phyloP scores from a whole-genome alignment of 1,140 invertebrate genomes.

The Whitmania pigra region DNA sequence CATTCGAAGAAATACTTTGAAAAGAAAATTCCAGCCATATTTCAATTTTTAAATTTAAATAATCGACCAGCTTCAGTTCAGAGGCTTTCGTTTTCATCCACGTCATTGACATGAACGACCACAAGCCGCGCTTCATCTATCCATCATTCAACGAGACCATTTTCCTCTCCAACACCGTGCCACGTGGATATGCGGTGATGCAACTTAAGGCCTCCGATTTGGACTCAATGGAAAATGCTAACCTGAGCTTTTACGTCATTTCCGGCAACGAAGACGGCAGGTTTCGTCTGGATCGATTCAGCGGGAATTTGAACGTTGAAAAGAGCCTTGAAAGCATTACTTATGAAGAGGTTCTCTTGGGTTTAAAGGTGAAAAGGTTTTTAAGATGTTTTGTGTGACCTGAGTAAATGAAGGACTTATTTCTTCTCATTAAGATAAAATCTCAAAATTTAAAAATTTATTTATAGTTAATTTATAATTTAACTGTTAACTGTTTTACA shows the following conservation, averaged over 20 bases:
- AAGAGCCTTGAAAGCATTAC: neutral
- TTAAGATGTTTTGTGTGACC: neutral
- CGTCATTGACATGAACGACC: slow-evolving; percentile 21
- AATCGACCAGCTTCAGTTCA: neutral
- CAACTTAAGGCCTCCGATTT: slow-evolving; percentile 8
- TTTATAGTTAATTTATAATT: too few species aligned
- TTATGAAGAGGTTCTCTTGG: neutral
- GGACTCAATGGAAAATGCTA: slow-evolving; percentile 5
- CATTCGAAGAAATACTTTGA: too few species aligned
- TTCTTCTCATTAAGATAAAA: neutral
- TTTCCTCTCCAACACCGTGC: neutral
- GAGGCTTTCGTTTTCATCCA: slow-evolving; percentile 13
- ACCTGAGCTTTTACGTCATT: slow-evolving; percentile 3
- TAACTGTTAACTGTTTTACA: too few species aligned
- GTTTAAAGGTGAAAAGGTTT: neutral
- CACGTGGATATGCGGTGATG: neutral
- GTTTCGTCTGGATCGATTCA: slow-evolving; percentile 8
- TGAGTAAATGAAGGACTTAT: neutral
- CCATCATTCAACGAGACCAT: slow-evolving; percentile 4
- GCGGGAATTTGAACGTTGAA: neutral
- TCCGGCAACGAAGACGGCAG: slow-evolving; percentile 6
- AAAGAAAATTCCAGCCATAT: too few species aligned
- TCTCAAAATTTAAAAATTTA: neutral
- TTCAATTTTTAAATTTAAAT: too few species aligned
- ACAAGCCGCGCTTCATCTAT: slow-evolving; percentile 17